Percentiles rank a stretch among this genome's conserved stretches.
Evolutionary conservation across 2,797 vertebrate genomes (phyloP).

Genomic region (Cirrhinus mrigala): DNA sequence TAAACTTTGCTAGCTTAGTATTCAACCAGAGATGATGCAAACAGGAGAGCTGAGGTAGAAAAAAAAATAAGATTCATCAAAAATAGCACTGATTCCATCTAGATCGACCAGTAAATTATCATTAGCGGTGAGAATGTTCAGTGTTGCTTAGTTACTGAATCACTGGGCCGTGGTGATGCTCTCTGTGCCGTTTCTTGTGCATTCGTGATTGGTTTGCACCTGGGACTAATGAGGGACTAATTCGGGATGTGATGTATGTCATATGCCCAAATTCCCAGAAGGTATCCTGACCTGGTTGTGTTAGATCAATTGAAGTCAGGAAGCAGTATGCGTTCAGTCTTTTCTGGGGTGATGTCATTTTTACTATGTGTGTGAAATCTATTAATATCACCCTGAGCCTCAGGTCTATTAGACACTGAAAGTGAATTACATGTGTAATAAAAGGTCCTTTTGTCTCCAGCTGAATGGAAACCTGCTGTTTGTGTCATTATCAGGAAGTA

Average conservation of each 20-base stretch:
- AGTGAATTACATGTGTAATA: conserved; percentile 11
- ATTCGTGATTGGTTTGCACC: conserved; percentile 38
- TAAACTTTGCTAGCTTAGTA: conserved; percentile 7
- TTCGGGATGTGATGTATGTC: conserved; percentile 27
- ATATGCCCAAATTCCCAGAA: not conserved
- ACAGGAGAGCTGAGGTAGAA: not conserved
- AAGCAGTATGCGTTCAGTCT: not conserved
- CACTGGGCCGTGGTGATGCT: conserved; percentile 23
- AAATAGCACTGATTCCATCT: conserved; percentile 30
- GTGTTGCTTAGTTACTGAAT: conserved; percentile 46
- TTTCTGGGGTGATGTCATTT: conserved; percentile 24
- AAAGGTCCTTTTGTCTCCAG: conserved; percentile 16
- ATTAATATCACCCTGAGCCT: conserved; percentile 23
- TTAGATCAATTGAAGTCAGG: conserved; percentile 33
- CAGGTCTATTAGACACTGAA: conserved; percentile 1
- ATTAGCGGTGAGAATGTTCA: conserved; percentile 26
- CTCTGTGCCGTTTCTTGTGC: conserved; percentile 26
- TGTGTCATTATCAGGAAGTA: conserved; percentile 9
- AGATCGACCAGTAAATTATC: conserved; percentile 51
- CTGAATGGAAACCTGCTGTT: not conserved
- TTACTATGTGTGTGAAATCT: conserved; percentile 23
- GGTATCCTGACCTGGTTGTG: conserved; percentile 26
- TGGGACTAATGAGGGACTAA: conserved; percentile 26
- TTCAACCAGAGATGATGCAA: conserved; percentile 25
- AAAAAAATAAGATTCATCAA: not conserved